These are phyloP conservation scores for Falco biarmicus DNA, from an alignment of 2,797 vertebrate species.

Conservation along the genomic window DNA sequence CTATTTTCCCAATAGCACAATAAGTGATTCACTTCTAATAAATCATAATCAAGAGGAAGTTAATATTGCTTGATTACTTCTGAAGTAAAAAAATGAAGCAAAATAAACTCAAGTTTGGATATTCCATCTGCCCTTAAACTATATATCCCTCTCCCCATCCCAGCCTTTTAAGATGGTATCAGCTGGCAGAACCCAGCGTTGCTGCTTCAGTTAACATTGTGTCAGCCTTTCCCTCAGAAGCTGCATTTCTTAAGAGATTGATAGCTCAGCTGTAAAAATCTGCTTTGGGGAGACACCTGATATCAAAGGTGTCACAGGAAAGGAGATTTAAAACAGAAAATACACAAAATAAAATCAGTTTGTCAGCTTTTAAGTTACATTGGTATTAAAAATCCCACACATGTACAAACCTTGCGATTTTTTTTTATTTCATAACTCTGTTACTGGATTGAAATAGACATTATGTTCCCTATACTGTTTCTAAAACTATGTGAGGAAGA, in stretches of 20 bases:
- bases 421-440: not conserved
- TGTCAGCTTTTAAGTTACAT: not conserved
- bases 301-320: slow-evolving; percentile 33
- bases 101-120: slow-evolving; percentile 8
- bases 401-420: not conserved
- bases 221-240: slow-evolving; percentile 20
- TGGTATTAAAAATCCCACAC: not conserved
- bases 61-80: slow-evolving; percentile 4
- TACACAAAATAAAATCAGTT: slow-evolving; percentile 33
- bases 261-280: slow-evolving; percentile 47
- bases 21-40: slow-evolving; percentile 35
- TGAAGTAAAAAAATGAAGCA: slow-evolving; percentile 24
- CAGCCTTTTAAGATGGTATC: slow-evolving; percentile 2
- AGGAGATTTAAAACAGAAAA: slow-evolving; percentile 40
- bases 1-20: slow-evolving; percentile 1
- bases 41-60: slow-evolving; percentile 27
- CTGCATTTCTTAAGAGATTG: not conserved
- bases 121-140: slow-evolving; percentile 2
- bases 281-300: slow-evolving; percentile 35
- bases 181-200: slow-evolving; percentile 28
- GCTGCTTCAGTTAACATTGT: slow-evolving; percentile 29
- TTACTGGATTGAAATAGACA: not conserved
- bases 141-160: not conserved
- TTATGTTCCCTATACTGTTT: not conserved
- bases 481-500: not conserved